Percentiles rank a stretch among this genome's conserved stretches.
phyloP scores from a whole-genome alignment of 2,797 vertebrate genomes.

The Labroides dimidiatus region DNA sequence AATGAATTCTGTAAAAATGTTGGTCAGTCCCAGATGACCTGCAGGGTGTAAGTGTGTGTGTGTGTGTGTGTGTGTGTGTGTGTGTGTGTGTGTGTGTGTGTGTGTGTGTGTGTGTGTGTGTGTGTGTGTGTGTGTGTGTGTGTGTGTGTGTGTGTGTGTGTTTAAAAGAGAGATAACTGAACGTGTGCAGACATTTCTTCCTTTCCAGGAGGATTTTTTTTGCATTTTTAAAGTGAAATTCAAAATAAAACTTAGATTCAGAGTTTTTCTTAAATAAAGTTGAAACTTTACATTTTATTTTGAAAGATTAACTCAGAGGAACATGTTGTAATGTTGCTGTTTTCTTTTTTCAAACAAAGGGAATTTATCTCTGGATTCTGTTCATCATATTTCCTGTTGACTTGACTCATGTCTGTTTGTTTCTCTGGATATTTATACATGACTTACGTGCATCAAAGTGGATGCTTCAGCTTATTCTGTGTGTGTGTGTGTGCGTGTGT shows the following conservation, averaged over 20 bases:
- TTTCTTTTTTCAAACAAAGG: too few species aligned
- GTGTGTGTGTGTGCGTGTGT: slow-evolving; percentile 11
- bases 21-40: slow-evolving; percentile 62
- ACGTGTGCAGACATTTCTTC: too few species aligned
- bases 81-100: neutral
- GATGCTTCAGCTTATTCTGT: slow-evolving; percentile 7
- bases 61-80: slow-evolving; percentile 6
- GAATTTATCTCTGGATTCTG: neutral
- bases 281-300: too few species aligned
- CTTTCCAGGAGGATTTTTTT: too few species aligned
- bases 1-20: slow-evolving; percentile 70
- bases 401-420: neutral
- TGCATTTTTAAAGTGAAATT: too few species aligned
- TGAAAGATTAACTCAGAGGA: too few species aligned
- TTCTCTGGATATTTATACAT: slow-evolving; percentile 1
- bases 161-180: neutral
- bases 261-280: too few species aligned
- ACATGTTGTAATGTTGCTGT: too few species aligned
- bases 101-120: too few species aligned
- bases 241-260: too few species aligned
- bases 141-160: too few species aligned
- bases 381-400: neutral
- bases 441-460: neutral
- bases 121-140: too few species aligned
- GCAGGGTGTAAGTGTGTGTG: slow-evolving; percentile 17